These are phyloP conservation scores for Hypsibius dujardini DNA, from an alignment of 1,140 invertebrate species.

Conservation along the genomic window DNA sequence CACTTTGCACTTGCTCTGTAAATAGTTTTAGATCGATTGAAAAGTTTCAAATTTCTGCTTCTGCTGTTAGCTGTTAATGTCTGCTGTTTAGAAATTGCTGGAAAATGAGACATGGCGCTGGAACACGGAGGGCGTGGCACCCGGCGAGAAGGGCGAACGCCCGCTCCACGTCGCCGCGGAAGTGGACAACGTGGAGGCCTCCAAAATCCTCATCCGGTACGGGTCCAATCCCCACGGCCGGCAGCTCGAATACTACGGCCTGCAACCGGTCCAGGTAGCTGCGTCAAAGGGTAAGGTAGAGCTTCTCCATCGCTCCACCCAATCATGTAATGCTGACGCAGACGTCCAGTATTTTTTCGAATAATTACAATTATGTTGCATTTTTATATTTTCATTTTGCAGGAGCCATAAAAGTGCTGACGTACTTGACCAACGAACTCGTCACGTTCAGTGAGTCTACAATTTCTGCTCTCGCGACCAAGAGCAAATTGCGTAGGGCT, in stretches of 20 bases:
- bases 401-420: not conserved
- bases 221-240: not conserved
- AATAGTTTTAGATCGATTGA: too few species aligned
- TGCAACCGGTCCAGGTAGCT: not conserved
- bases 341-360: too few species aligned
- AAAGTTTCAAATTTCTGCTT: too few species aligned
- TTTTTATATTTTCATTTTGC: not conserved
- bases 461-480: too few species aligned
- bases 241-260: not conserved
- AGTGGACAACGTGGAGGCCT: not conserved
- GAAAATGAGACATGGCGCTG: not conserved
- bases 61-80: too few species aligned
- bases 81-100: not conserved
- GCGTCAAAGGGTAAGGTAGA: not conserved
- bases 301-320: not conserved
- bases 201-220: not conserved
- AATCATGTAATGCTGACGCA: too few species aligned
- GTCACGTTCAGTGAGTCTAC: not conserved
- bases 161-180: not conserved
- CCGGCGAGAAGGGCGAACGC: not conserved
- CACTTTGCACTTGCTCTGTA: not conserved
- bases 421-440: not conserved
- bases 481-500: too few species aligned
- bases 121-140: not conserved
- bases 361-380: too few species aligned